Evolutionary conservation across 2,888 invertebrate species (phyloP).

Genomic region (Synanthedon vespiformis): DNA sequence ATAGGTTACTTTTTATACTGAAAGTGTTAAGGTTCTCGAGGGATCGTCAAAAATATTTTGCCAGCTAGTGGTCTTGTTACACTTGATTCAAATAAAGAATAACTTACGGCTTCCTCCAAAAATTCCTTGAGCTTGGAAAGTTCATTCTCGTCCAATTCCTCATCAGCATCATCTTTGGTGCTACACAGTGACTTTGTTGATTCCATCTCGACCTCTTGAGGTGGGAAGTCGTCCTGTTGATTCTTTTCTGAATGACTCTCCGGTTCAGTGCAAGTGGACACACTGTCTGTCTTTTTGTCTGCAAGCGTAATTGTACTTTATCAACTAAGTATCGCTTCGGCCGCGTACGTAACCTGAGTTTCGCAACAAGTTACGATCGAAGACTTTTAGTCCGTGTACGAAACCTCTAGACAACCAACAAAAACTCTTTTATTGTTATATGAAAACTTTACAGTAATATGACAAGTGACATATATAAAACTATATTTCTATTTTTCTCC

Average conservation of each 20-base stretch:
- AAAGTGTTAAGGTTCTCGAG: too few species aligned
- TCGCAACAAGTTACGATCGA: too few species aligned
- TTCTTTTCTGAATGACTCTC: constrained; percentile 25
- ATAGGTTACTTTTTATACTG: too few species aligned
- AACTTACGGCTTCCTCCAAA: constrained; percentile 50
- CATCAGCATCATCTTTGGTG: constrained; percentile 42
- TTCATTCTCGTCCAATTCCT: constrained; percentile 51
- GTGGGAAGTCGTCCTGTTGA: constrained; percentile 20
- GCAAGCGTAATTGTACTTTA: not conserved
- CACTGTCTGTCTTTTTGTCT: constrained; percentile 51
- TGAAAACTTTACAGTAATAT: too few species aligned
- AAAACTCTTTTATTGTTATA: too few species aligned
- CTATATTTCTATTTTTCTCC: too few species aligned
- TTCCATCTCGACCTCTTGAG: constrained; percentile 32
- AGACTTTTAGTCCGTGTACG: too few species aligned
- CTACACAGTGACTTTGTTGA: constrained; percentile 26
- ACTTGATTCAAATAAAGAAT: not conserved
- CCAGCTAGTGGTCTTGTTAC: not conserved
- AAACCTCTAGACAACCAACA: too few species aligned
- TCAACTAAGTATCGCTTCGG: constrained; percentile 2
- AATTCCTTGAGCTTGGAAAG: constrained; percentile 49
- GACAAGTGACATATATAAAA: too few species aligned
- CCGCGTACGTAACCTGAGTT: too few species aligned
- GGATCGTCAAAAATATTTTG: too few species aligned
- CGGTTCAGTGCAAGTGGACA: constrained; percentile 32